Base-by-base conservation (phyloP, 2,888 invertebrate species). In the Drosophila infuscata region DNA sequence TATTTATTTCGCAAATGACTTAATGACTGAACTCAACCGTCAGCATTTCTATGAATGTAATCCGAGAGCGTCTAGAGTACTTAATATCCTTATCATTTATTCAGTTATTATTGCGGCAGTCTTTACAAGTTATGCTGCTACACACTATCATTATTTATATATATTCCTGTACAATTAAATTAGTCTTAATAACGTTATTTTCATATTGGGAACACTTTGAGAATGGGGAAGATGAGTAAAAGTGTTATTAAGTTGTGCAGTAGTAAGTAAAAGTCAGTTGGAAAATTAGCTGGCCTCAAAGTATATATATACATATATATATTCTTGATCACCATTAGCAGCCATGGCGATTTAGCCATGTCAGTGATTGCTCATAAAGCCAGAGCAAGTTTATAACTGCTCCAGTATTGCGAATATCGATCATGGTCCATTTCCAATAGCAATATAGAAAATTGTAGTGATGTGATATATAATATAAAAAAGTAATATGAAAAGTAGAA, bases 1-100 rank as follows among this genome's bases (percentile, higher is more conserved):
- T 25, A 25, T 25, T 1, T 72, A 73, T 69, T 70, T 61, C 70
- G 76, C 67, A 74, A 81, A 80, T 78, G 69, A 77, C 79, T 79
- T 81, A 81, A 83, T 74, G 74, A 73, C 41, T 32, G 53, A 51
- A 25, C 53, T 70, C 66, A 63, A 74, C 66, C 41, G 57, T 52
- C 43, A 5, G 6, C 46, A 60, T 56, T 54, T 17, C 15, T 25
- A 6, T 29, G 2, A 9, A 49, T 30, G 29, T 49, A 9, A 30
- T 30, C 9, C 30, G 17, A 9, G 7, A 9, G 32, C 32, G 8
- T 2, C 15, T 20, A 12, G 7, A 3, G 20, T 12, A 20, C 7
- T 15, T 8, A 8, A 46, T 15, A 12, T 43, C 43, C 43, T 7
- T 36, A 36, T 36, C 36, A 36, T 0, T 36, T 17, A 36, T 17